Conservation (phyloP, 2,888 invertebrate species). For the Chymomyza procnemis region DNA sequence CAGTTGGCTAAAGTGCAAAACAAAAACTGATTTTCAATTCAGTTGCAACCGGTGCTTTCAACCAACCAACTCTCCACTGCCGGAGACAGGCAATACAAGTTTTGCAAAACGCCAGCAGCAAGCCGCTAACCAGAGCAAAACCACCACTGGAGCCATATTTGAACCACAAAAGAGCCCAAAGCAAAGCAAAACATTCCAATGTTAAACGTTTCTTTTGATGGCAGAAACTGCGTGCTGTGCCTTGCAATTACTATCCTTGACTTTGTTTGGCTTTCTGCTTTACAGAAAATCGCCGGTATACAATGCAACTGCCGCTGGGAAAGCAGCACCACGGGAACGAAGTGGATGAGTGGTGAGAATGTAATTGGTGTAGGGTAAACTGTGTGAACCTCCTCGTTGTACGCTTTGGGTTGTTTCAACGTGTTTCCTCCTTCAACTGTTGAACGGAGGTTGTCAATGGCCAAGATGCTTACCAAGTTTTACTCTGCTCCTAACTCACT, state of each 20-base stretch:
- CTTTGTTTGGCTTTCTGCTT: slow-evolving; percentile 8
- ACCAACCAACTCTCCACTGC: not conserved
- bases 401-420: not conserved
- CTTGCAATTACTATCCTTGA: slow-evolving; percentile 42
- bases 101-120: not conserved
- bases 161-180: slow-evolving; percentile 9
- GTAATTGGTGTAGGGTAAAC: too few species aligned
- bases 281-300: not conserved
- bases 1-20: not conserved
- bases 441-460: slow-evolving; percentile 12
- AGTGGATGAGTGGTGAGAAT: too few species aligned
- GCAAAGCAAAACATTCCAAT: slow-evolving; percentile 37
- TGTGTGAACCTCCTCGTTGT: too few species aligned
- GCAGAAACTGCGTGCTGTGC: slow-evolving; percentile 3
- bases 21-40: not conserved
- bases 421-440: not conserved
- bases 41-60: not conserved
- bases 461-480: slow-evolving; percentile 21
- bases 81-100: not conserved
- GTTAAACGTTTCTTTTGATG: slow-evolving; percentile 30
- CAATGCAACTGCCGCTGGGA: slow-evolving; percentile 44
- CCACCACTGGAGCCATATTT: not conserved
- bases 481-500: not conserved
- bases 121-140: not conserved
- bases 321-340: not conserved